Evolutionary conservation across 2,888 invertebrate species (phyloP), one percentile per base, ranked within the genome.

Genomic region (Eudemis profundana): DNA sequence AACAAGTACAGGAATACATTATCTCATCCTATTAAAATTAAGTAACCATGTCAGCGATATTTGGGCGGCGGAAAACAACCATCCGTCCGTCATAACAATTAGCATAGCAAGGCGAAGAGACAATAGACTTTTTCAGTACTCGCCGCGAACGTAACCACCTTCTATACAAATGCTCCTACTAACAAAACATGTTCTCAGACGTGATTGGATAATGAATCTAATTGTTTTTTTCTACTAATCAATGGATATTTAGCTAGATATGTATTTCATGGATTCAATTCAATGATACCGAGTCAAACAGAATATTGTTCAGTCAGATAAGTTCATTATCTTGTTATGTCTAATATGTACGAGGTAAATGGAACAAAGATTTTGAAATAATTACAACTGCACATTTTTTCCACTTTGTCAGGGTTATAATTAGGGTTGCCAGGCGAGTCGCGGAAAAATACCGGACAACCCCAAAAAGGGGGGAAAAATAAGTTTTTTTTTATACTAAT

Each of bases 81-180:
- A 19, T 10, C 14, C 27, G 23, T 36, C 27, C 8, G 10, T 4
- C 42, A 15, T 33, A 59, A 64, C 57, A 64, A 64, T 64, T 64
- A 64, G 57, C 57, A 51, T 36, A 33, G 17, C 27, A 8, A 10
- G 17, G 33, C 44, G 56, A 4, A 44, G 50, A 64, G 33, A 38
- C 57, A 64, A 64, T 64, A 44, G 44, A 51, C 33, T 51, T 50
- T 36, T 62, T 64, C 44, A 51, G 42, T 44, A 17, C 27, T 14
- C 42, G n/a, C 19, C 10, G 8, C 46, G 17, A 7, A n/a, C 14
- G 14, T 15, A n/a, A n/a, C 33, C 19, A 5, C 19, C 21, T 21
- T 29, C 38, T 38, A 40, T 33, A 36, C 44, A 23, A 42, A 36
- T 47, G 42, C 14, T 51, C 44, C 44, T 27, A 51, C 50, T 23